Percentiles rank a stretch among this genome's conserved stretches.
These are phyloP conservation scores for Sebastes hubbsi DNA, from an alignment of 2,797 vertebrate species.

Conservation along the genomic window DNA sequence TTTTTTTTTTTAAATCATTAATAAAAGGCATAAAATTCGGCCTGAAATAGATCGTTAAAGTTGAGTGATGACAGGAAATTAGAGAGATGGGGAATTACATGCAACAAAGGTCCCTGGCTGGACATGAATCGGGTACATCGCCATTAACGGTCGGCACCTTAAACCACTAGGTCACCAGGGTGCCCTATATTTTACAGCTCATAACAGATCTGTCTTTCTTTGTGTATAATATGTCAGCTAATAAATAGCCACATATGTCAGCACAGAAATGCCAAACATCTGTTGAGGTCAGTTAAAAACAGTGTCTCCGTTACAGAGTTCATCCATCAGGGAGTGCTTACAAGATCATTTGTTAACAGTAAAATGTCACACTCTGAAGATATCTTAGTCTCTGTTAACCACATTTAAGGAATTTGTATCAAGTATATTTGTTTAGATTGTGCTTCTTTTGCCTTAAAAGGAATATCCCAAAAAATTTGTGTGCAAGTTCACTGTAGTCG, in stretches of 20 bases:
- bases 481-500: not conserved
- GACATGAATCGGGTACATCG: not conserved
- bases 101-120: not conserved
- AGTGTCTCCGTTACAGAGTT: not conserved
- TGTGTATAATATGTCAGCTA: not conserved
- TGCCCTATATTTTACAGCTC: not conserved
- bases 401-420: not conserved
- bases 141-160: not conserved
- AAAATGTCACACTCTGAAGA: not conserved
- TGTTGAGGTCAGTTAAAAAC: not conserved
- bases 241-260: not conserved
- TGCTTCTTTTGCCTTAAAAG: not conserved
- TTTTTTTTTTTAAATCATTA: not conserved
- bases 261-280: not conserved
- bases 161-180: not conserved
- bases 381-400: not conserved
- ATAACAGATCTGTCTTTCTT: not conserved
- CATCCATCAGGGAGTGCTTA: not conserved
- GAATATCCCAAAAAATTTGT: not conserved
- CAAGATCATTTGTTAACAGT: not conserved
- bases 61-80: not conserved
- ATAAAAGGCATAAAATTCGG: too few species aligned
- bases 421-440: not conserved
- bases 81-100: not conserved
- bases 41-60: not conserved